A percentile compares a stretch with the other conserved stretches of the same genome.
Evolutionary conservation across 1,140 invertebrate genomes (phyloP).

Genomic region (Hesperophylax magnus): DNA sequence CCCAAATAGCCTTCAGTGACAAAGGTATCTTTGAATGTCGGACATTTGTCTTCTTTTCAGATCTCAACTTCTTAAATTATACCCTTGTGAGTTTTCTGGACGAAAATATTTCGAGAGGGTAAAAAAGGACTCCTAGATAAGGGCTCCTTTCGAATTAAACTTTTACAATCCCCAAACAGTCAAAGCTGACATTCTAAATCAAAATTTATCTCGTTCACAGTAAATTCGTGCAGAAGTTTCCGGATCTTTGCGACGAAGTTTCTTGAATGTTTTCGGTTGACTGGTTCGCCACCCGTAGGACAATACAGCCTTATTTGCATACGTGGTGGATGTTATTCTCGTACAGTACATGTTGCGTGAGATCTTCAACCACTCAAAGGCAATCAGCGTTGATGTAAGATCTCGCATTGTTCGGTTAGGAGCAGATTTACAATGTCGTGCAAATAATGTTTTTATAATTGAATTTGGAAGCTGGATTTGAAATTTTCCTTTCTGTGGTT

Average conservation of each 20-base stretch:
- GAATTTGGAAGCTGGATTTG: no score
- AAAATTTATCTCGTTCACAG: slow-evolving; percentile 44
- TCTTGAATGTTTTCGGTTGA: slow-evolving; percentile 8
- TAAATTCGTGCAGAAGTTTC: slow-evolving; percentile 42
- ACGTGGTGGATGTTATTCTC: slow-evolving; percentile 10
- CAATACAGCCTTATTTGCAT: slow-evolving; percentile 33
- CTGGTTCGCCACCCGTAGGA: slow-evolving; percentile 12
- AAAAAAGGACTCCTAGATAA: slow-evolving; percentile 38
- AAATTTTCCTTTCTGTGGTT: no score
- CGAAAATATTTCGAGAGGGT: slow-evolving; percentile 37
- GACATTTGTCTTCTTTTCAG: slow-evolving; percentile 43
- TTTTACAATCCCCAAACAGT: slow-evolving; percentile 45
- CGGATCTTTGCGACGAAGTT: slow-evolving; percentile 18
- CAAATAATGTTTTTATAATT: no score
- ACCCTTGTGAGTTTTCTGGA: slow-evolving; percentile 27
- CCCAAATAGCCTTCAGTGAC: slow-evolving; percentile 31
- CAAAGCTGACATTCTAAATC: slow-evolving; percentile 43
- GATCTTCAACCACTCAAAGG: not conserved
- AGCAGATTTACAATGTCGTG: no score
- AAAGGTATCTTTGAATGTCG: slow-evolving; percentile 42
- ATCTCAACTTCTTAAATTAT: slow-evolving; percentile 41
- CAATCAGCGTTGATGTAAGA: no score
- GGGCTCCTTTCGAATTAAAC: slow-evolving; percentile 43
- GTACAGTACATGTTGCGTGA: not conserved
- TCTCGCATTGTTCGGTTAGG: no score